phyloP scores from a whole-genome alignment of 1,140 invertebrate genomes.

The Drosophila burlai region DNA sequence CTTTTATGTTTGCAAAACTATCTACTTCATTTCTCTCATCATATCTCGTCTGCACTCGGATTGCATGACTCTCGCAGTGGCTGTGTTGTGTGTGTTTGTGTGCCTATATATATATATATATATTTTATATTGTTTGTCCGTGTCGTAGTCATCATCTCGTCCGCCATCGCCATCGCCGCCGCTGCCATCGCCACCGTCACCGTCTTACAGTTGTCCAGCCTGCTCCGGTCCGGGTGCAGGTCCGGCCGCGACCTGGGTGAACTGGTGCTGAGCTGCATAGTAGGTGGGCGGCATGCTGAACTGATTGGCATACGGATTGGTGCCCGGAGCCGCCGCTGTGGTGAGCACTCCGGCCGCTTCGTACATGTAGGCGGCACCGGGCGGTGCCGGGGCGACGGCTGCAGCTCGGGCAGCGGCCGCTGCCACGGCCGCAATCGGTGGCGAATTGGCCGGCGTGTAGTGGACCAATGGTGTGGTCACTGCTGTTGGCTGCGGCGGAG shows the following conservation, averaged over 20 bases:
- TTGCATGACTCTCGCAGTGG: neutral
- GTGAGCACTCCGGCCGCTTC: conserved; percentile 76
- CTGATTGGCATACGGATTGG: conserved; percentile 81
- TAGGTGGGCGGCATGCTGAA: conserved; percentile 78
- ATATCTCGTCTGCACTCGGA: neutral
- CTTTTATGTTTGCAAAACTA: conserved; percentile 17
- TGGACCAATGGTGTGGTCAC: conserved; percentile 66
- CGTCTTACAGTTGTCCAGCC: conserved; percentile 64
- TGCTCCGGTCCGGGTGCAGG: conserved; percentile 69
- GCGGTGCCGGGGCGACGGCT: conserved; percentile 54
- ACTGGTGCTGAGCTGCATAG: conserved; percentile 74
- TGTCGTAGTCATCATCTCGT: neutral
- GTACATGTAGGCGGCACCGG: conserved; percentile 74
- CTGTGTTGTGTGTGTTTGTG: neutral
- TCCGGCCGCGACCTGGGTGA: conserved; percentile 66
- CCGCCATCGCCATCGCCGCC: neutral
- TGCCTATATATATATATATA: no score
- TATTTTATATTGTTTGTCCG: conserved; percentile 1
- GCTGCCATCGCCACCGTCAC: neutral
- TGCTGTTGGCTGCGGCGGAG: conserved; percentile 20
- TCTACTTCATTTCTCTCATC: neutral
- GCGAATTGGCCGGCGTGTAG: conserved; percentile 77
- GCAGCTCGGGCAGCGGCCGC: conserved; percentile 63
- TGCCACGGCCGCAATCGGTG: conserved; percentile 73
- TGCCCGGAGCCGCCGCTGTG: conserved; percentile 68